A percentile compares a stretch with the other conserved stretches of the same genome.
phyloP scores from a whole-genome alignment of 2,113 vertebrate species.

The Platycercus adscitus region DNA sequence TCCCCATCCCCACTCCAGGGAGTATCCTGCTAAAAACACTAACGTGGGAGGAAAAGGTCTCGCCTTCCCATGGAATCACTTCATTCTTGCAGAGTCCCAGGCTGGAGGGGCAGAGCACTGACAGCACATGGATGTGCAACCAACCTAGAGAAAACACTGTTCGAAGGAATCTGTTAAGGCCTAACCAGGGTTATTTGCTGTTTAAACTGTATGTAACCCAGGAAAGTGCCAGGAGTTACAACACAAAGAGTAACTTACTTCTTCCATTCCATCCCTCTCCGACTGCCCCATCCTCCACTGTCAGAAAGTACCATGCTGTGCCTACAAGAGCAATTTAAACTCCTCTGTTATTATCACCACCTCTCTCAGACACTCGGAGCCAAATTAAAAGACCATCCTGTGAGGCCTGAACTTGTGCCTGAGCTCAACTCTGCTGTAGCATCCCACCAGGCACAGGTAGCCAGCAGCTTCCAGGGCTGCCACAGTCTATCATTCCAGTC shows the following conservation, averaged over 20 bases:
- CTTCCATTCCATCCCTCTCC: not conserved
- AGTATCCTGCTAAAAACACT: not conserved
- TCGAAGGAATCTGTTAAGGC: not conserved
- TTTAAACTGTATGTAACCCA: not conserved
- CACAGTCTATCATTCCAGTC: accelerated
- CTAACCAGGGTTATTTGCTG: not conserved
- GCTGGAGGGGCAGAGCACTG: not conserved
- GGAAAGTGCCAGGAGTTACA: not conserved
- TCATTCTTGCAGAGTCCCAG: not conserved
- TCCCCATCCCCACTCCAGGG: no score
- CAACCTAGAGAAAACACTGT: not conserved
- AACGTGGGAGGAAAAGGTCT: accelerated
- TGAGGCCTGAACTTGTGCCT: accelerated
- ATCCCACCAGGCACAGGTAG: not conserved
- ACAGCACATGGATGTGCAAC: accelerated
- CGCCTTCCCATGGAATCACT: not conserved
- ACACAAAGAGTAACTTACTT: accelerated
- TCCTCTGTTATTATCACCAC: not conserved
- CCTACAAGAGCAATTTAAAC: accelerated
- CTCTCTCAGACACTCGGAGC: not conserved
- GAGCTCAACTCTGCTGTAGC: not conserved
- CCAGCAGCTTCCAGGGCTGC: not conserved
- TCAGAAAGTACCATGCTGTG: accelerated
- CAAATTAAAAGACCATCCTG: not conserved
- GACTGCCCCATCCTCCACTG: not conserved